Conservation (phyloP, 2,113 vertebrate species). For the Garra rufa region DNA sequence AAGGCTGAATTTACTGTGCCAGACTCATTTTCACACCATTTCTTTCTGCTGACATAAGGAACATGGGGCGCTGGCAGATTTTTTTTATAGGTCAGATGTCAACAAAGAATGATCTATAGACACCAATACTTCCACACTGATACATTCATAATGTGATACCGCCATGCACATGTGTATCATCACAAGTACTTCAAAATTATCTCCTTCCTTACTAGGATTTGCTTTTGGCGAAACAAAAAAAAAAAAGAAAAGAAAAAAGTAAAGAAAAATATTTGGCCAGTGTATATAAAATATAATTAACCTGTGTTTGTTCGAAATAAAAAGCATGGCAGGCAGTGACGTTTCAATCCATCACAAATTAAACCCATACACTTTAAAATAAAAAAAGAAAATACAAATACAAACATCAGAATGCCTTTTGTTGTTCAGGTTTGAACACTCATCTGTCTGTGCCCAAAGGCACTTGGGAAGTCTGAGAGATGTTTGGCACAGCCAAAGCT, state of each 20-base stretch:
- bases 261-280: too few relatives aligned
- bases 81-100: conserved; percentile 76
- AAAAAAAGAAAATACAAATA: neutral
- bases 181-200: neutral
- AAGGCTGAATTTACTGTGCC: conserved; percentile 63
- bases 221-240: too few relatives aligned
- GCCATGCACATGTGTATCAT: neutral
- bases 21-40: conserved; percentile 27
- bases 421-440: conserved; percentile 27
- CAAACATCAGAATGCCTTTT: conserved; percentile 2
- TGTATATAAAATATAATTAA: too few relatives aligned
- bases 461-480: conserved; percentile 23
- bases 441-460: conserved; percentile 37
- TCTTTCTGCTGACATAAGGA: conserved; percentile 74
- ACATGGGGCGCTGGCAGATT: conserved; percentile 61
- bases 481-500: conserved; percentile 22
- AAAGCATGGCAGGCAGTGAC: neutral
- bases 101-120: conserved; percentile 75
- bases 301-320: neutral
- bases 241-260: too few relatives aligned
- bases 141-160: conserved; percentile 69
- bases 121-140: conserved; percentile 65
- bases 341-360: neutral
- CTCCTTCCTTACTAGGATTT: neutral
- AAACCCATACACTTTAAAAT: neutral